Evolutionary conservation across 2,113 vertebrate genomes (phyloP).

Genomic region (Carassius carassius): DNA sequence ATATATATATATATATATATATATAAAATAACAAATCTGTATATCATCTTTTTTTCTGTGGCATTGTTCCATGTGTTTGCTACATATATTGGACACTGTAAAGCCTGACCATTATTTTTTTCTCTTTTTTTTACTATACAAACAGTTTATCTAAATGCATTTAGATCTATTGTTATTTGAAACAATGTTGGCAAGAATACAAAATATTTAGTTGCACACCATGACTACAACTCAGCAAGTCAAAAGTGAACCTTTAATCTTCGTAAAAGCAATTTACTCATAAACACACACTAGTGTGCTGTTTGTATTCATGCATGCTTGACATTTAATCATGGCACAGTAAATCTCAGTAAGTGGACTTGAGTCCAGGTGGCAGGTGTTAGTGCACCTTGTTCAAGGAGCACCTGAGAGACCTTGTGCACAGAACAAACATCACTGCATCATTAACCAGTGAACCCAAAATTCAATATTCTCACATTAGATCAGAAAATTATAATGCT

Average conservation of each 20-base stretch:
- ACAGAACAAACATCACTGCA: constrained; percentile 67
- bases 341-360: constrained; percentile 50
- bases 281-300: neutral
- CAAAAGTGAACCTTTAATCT: neutral
- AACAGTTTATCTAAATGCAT: neutral
- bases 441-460: neutral
- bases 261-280: neutral
- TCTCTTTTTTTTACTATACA: neutral
- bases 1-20: too few relatives aligned
- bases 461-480: neutral
- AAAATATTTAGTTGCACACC: neutral
- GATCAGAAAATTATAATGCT: neutral
- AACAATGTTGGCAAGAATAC: neutral
- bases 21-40: too few relatives aligned
- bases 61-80: neutral
- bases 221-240: neutral
- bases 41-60: too few relatives aligned
- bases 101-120: too few relatives aligned
- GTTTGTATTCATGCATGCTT: neutral
- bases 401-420: constrained; percentile 71
- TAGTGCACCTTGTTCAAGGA: constrained; percentile 72
- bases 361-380: constrained; percentile 76
- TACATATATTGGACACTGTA: neutral
- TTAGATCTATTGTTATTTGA: neutral
- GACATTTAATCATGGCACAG: constrained; percentile 45